phyloP scores from a whole-genome alignment of 2,797 vertebrate species.

The Telmatherina bonti region DNA sequence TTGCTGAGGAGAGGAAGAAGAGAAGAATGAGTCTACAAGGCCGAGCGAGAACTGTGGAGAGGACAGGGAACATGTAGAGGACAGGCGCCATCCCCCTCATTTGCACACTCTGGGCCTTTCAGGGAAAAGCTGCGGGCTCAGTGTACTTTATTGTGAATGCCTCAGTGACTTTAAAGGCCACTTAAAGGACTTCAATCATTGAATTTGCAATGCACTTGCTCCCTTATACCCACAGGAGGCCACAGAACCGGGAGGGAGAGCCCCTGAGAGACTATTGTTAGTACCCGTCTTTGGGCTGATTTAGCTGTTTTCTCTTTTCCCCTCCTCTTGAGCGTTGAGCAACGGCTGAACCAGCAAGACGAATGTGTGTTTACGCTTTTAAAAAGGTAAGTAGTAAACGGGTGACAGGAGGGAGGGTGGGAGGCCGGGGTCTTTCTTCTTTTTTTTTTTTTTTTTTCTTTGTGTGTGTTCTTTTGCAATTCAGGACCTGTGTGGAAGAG shows the following conservation, averaged over 20 bases:
- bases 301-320: slow-evolving; percentile 73
- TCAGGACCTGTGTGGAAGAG: slow-evolving; percentile 51
- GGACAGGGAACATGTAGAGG: slow-evolving; percentile 52
- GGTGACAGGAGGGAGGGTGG: slow-evolving; percentile 15
- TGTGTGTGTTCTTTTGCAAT: slow-evolving; percentile 71
- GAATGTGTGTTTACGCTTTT: slow-evolving; percentile 76
- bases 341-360: slow-evolving; percentile 66
- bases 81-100: slow-evolving; percentile 64
- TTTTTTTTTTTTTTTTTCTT: too few species aligned
- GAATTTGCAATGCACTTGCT: slow-evolving; percentile 70
- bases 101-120: slow-evolving; percentile 63
- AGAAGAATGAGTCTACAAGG: slow-evolving; percentile 61
- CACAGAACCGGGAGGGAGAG: slow-evolving; percentile 44
- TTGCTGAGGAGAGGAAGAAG: slow-evolving; percentile 6
- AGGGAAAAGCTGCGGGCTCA: slow-evolving; percentile 58
- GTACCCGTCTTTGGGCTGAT: slow-evolving; percentile 72
- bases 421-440: too few species aligned
- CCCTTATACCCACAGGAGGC: slow-evolving; percentile 70
- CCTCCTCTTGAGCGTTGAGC: slow-evolving; percentile 57
- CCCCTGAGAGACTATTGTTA: slow-evolving; percentile 54
- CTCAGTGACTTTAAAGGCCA: slow-evolving; percentile 75
- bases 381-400: slow-evolving; percentile 46
- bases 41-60: slow-evolving; percentile 36
- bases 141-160: slow-evolving; percentile 81
- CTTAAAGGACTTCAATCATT: slow-evolving; percentile 75